These are phyloP conservation scores for Balearica regulorum DNA, from an alignment of 2,797 vertebrate genomes.

Conservation along the genomic window DNA sequence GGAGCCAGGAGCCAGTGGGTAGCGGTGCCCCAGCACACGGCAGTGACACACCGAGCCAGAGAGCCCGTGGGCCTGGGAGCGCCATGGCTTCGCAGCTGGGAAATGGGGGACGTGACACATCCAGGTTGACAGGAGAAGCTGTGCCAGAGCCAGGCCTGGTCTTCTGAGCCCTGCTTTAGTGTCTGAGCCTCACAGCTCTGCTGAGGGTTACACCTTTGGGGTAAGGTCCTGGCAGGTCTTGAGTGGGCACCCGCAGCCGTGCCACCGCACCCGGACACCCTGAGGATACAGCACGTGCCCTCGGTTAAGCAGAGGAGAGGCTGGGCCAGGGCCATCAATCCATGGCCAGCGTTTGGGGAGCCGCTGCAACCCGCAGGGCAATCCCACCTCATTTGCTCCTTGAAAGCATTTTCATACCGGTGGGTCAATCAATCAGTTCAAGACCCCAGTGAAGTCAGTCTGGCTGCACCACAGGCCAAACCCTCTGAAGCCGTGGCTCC, in stretches of 20 bases:
- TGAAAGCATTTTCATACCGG: neutral
- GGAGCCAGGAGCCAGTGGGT: neutral
- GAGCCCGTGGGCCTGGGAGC: neutral
- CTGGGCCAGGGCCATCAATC: neutral
- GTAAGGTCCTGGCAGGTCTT: neutral
- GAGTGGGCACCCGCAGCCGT: fast-evolving
- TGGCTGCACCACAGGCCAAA: neutral
- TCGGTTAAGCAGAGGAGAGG: neutral
- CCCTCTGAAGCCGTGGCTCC: fast-evolving
- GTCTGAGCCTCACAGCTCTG: neutral
- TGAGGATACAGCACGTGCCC: neutral
- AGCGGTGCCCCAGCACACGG: neutral
- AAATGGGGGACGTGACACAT: fast-evolving
- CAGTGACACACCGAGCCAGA: neutral
- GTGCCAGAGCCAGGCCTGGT: neutral
- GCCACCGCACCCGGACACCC: fast-evolving
- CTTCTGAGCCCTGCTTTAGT: neutral
- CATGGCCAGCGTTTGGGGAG: fast-evolving
- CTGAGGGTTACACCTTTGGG: neutral
- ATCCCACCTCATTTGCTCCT: neutral
- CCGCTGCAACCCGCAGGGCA: fast-evolving
- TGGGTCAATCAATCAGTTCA: neutral
- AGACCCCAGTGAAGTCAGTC: neutral
- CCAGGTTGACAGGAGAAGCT: neutral
- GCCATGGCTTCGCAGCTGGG: fast-evolving